Conservation (phyloP, 2,113 vertebrate species). For the Probosciger aterrimus region DNA sequence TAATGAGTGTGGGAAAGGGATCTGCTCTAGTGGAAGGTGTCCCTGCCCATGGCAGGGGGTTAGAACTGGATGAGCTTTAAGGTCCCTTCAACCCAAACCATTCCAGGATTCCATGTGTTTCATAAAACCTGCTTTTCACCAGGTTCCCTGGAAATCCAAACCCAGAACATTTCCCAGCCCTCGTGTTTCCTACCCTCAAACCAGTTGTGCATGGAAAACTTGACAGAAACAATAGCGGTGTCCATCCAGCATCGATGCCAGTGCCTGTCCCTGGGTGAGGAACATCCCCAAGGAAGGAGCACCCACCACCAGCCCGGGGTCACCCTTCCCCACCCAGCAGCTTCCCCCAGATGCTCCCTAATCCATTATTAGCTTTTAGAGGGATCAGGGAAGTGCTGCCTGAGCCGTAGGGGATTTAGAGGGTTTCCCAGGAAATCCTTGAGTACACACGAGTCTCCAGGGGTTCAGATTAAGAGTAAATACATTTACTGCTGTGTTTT, state of each 20-base stretch:
- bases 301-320: background rate
- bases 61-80: background rate
- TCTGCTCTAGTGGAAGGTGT: background rate
- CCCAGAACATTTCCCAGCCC: rapidly evolving
- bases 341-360: background rate
- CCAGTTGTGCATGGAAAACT: rapidly evolving
- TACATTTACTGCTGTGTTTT: background rate
- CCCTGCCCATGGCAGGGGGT: background rate
- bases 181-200: background rate
- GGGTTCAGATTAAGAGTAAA: background rate
- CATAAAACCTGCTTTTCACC: background rate
- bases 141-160: background rate
- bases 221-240: rapidly evolving
- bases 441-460: background rate
- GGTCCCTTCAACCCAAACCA: background rate
- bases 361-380: background rate
- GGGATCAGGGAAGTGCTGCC: background rate
- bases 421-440: slow-evolving; percentile 26
- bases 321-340: background rate
- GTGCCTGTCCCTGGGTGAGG: background rate
- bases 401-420: background rate
- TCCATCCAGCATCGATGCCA: background rate
- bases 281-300: background rate
- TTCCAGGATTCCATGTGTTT: background rate
- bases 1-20: background rate